Base-by-base conservation (phyloP, 2,888 invertebrate species). In the Lithophane leautieri region DNA sequence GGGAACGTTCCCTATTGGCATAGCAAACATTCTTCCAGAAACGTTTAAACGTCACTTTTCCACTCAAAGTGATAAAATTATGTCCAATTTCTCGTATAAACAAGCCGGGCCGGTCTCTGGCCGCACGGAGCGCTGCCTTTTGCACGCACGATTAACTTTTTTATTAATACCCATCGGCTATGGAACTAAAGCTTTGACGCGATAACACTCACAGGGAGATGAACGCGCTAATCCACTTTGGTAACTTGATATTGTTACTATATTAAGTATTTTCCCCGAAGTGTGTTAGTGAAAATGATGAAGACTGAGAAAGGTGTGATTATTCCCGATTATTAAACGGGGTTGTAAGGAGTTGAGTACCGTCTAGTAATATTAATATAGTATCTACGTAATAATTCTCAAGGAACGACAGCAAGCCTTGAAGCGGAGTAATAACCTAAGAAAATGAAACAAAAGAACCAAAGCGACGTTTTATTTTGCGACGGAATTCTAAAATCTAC, bases 71-170 rank as follows among this genome's bases (percentile, higher is more conserved):
- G 73, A 82, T 82, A 70, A 86, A 78, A 79, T 83, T 61, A 75
- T 78, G 74, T 83, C 74, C 76, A 78, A 78, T 81, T 83, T 83
- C 80, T 83, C 83, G 73, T 80, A 71, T 74, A 71, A 58, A 66
- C 68, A 67, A 68, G 63, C 62, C n/a, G 62, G 73, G 65, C 58
- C 69, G 58, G 70, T 63, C 47, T 70, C 74, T 82, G 86, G 76
- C 78, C 86, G 79, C 73, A 82, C 79, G 84, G 81, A 83, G 87
- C 86, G 88, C 73, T 81, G 84, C 90, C 91, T 90, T 90, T 90
- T 90, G 86, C 89, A 92, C 92, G 90, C 89, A 79, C 88, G 93
- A 94, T 94, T 94, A 94, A 93, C 94, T 94, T 94, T 94, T 94
- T 94, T 94, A 94, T 94, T 94, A 94, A 94, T 94, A 93, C 82